Base-by-base conservation (phyloP, 2,113 vertebrate species). In the Leptobrachium ailaonicum region DNA sequence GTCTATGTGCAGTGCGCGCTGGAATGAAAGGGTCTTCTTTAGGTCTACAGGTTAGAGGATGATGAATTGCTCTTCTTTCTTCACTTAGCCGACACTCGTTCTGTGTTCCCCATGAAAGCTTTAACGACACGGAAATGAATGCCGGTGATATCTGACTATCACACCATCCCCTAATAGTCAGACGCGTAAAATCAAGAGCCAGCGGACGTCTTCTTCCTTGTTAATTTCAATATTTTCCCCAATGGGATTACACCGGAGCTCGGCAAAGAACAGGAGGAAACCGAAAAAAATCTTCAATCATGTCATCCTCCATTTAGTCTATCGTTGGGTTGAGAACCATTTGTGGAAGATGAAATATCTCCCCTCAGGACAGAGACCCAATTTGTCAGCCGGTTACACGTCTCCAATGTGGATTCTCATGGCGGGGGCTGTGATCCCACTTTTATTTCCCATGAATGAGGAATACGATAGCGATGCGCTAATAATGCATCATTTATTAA, bases 201-300 rank as follows among this genome's bases (percentile, higher is more conserved):
- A 40, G n/a, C 2, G n/a, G 41, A 72, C 70, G 13, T 54, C 60
- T 53, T 43, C 66, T 67, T 56, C 50, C 71, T 73, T 42, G 20
- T 80, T 73, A 66, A 67, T 80, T 67, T 73, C 50, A 80, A 45
- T 75, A 32, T 75, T 73, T 64, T 64, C n/a, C 44, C 41, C 76
- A 62, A 45, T 50, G 67, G 68, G 68, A 78, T 71, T 56, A 54
- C 68, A 41, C 12, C 58, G 6, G 10, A 32, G 20, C 3, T 10
- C 45, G 45, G 66, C 58, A 74, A 67, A 60, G 7, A 77, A 2
- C 43, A n/a, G 44, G 45, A 47, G 43, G 41, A 45, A 63, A 12
- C 13, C 41, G 60, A 41, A 42, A 56, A 45, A 70, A 73, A 53
- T 64, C 45, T 50, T 64, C 41, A 63, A 66, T 63, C 14, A 41